Conservation (phyloP, 2,888 invertebrate genomes). For the Molorchus minor region DNA sequence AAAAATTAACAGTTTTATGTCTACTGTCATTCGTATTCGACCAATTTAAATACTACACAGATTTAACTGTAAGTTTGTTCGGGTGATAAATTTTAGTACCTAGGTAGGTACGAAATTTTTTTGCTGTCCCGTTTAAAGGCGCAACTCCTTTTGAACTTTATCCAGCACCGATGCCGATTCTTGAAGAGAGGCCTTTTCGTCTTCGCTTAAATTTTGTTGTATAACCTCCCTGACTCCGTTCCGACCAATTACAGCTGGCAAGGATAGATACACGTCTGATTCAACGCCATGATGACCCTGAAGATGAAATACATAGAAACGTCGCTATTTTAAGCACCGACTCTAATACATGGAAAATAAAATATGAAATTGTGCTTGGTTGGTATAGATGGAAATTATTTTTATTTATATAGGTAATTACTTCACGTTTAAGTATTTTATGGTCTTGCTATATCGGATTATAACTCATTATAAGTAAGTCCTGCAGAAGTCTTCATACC, state of each 20-base stretch:
- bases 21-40: too few species aligned
- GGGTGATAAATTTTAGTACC: too few species aligned
- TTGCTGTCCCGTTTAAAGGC: conserved; percentile 24
- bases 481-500: too few species aligned
- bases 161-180: conserved; percentile 68
- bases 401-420: too few species aligned
- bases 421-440: too few species aligned
- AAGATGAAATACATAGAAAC: conserved; percentile 40
- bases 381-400: too few species aligned
- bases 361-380: conserved; percentile 2
- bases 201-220: conserved; percentile 74
- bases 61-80: too few species aligned
- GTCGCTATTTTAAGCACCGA: conserved; percentile 1
- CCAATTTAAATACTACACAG: too few species aligned
- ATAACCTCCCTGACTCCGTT: conserved; percentile 78
- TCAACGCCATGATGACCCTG: conserved; percentile 85
- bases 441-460: too few species aligned
- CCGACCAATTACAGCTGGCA: conserved; percentile 80
- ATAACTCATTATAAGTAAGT: too few species aligned
- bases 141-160: conserved; percentile 39
- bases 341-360: background rate
- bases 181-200: conserved; percentile 70
- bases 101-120: too few species aligned
- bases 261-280: conserved; percentile 84
- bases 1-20: too few species aligned